phyloP scores from a whole-genome alignment of 1,140 invertebrate species.

The Danaus melanippus region DNA sequence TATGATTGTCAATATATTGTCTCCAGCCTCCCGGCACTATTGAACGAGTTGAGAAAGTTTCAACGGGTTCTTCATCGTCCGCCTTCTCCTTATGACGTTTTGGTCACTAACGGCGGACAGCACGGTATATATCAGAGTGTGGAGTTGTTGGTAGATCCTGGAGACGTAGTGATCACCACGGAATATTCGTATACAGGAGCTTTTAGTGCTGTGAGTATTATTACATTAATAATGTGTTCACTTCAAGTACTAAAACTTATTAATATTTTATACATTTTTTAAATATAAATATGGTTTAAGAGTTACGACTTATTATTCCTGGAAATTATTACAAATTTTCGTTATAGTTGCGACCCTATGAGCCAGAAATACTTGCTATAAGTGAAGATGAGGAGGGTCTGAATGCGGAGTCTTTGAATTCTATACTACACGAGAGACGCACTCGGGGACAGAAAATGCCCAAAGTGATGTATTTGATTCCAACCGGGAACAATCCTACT shows the following conservation, averaged over 20 bases:
- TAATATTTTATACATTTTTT: too few relatives aligned
- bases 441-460: conserved; percentile 71
- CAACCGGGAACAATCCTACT: conserved; percentile 79
- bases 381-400: conserved; percentile 50
- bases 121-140: conserved; percentile 83
- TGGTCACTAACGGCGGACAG: conserved; percentile 82
- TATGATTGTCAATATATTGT: background rate
- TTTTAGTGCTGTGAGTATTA: conserved; percentile 76
- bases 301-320: too few relatives aligned
- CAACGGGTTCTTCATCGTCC: conserved; percentile 78
- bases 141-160: conserved; percentile 77
- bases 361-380: conserved; percentile 46
- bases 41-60: conserved; percentile 77
- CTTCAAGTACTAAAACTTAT: too few relatives aligned
- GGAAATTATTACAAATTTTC: background rate
- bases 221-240: too few relatives aligned
- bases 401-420: conserved; percentile 37
- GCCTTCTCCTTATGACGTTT: conserved; percentile 75
- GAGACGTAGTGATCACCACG: conserved; percentile 80
- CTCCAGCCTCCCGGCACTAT: conserved; percentile 73
- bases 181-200: conserved; percentile 81
- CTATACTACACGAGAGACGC: conserved; percentile 32
- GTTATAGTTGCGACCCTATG: conserved; percentile 47
- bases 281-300: too few relatives aligned
- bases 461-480: conserved; percentile 75